Evolutionary conservation across 2,888 invertebrate species (phyloP), one percentile per base, ranked within the genome.

Genomic region (Erebia aethiops): DNA sequence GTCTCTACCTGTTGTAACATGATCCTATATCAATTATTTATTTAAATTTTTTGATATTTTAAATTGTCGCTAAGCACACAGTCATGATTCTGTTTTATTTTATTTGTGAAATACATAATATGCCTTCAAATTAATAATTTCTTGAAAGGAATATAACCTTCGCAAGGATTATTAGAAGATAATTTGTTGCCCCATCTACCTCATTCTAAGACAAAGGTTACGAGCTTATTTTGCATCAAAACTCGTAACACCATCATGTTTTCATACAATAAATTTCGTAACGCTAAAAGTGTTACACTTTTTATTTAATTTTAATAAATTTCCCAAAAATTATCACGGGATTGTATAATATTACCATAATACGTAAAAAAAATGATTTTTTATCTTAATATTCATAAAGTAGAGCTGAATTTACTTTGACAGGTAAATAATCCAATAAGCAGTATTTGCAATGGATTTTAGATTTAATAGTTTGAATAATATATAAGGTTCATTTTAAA

Each of bases 321-420:
- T 73, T 76, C 71, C 73, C 74, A 73, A 70, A 67, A 67, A 73
- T 74, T 74, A 74, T 74, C 69, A 65, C 70, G 68, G 62, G 70
- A 69, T 76, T 76, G 71, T 74, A 71, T 76, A 76, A 76, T 51
- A 14, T 46, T 21, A 52, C 43, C 60, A 54, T 69, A 66, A 68
- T 18, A 26, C 3, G 5, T 58, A 0, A 49, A 3, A 5, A 21
- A 61, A 21, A 11, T 11, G n/a, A 57, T 21, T 52, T 54, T 8
- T 56, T 2, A 66, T 26, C 43, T 67, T 70, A 62, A 26, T 54
- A 5, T 0, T 46, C 0, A 13, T 1, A 5, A 0, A 0, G 26
- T 67, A 70, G 52, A 62, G 66, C 21, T 16, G 46, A 72, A 66
- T 41, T 63, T 72, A 7, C 57, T 69, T 67, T 69, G 14, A 57